Evolutionary conservation across 2,888 invertebrate species (phyloP).

Genomic region (Netelia inedita): DNA sequence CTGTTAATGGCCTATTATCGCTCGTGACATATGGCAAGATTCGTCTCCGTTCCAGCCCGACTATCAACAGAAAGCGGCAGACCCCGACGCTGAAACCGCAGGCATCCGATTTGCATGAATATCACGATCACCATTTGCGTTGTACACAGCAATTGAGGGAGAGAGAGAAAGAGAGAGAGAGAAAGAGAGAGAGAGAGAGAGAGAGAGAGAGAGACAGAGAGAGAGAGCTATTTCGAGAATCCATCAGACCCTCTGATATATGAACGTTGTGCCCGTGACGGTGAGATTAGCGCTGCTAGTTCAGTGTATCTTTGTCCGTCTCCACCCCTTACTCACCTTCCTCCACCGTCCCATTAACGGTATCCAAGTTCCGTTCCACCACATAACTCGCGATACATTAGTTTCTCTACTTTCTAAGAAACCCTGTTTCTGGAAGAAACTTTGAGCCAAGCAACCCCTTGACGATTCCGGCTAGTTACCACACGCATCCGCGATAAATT

Average conservation of each 20-base stretch:
- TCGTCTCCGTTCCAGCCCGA: neutral
- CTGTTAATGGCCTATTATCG: conserved; percentile 53
- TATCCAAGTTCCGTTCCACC: too few species aligned
- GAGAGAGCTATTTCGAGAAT: conserved; percentile 6
- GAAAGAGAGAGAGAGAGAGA: neutral
- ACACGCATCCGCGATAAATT: neutral
- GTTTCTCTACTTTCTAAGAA: neutral
- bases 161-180: neutral
- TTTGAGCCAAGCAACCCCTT: neutral
- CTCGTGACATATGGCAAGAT: conserved; percentile 25
- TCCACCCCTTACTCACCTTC: neutral
- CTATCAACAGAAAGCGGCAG: conserved; percentile 6
- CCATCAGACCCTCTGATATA: neutral
- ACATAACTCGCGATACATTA: neutral
- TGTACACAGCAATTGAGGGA: neutral
- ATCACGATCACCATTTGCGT: conserved; percentile 13
- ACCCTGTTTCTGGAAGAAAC: neutral
- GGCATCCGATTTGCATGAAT: conserved; percentile 35
- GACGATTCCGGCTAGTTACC: neutral
- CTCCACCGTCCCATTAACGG: too few species aligned
- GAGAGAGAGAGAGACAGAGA: neutral
- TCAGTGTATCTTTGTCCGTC: neutral
- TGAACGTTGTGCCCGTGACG: neutral
- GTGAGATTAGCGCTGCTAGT: neutral
- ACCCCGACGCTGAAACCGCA: conserved; percentile 13